Evolutionary conservation across 37 sponge, comb jelly and placozoan genomes (phyloP).

Genomic region (Halisarca cf. caerulea): DNA sequence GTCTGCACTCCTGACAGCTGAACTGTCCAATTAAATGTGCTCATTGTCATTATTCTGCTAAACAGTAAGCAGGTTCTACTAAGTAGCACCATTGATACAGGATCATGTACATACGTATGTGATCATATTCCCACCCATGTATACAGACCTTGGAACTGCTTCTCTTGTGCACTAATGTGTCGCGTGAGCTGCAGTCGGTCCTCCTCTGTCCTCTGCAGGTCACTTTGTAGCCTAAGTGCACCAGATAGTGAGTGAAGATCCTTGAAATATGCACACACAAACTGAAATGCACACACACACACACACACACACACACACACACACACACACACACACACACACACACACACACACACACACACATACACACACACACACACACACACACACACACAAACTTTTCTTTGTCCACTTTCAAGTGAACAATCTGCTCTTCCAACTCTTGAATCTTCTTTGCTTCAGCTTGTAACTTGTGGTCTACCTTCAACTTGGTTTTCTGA

Average conservation of each 20-base stretch:
- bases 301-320: too few relatives aligned
- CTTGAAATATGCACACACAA: too few relatives aligned
- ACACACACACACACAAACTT: not conserved
- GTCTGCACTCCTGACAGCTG: too few relatives aligned
- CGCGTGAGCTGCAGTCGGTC: not conserved
- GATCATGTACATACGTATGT: too few relatives aligned
- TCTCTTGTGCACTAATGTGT: conserved; percentile 10
- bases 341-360: too few relatives aligned
- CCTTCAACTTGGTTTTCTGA: conserved; percentile 40
- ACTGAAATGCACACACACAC: not conserved
- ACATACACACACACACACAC: not conserved
- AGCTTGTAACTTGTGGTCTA: conserved; percentile 38
- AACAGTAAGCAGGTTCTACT: too few relatives aligned
- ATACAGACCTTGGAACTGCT: conserved; percentile 6
- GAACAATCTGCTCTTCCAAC: conserved; percentile 51
- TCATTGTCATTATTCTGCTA: too few relatives aligned
- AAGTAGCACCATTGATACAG: too few relatives aligned
- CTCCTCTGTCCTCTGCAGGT: not conserved
- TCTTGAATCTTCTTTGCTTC: conserved; percentile 45
- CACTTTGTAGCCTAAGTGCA: not conserved
- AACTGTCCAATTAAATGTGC: too few relatives aligned
- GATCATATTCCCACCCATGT: too few relatives aligned
- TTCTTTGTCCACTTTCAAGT: not conserved
- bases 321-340: not conserved
- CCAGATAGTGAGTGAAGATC: too few relatives aligned